phyloP scores from a whole-genome alignment of 2,888 invertebrate species.

The Bombylius discolor region DNA sequence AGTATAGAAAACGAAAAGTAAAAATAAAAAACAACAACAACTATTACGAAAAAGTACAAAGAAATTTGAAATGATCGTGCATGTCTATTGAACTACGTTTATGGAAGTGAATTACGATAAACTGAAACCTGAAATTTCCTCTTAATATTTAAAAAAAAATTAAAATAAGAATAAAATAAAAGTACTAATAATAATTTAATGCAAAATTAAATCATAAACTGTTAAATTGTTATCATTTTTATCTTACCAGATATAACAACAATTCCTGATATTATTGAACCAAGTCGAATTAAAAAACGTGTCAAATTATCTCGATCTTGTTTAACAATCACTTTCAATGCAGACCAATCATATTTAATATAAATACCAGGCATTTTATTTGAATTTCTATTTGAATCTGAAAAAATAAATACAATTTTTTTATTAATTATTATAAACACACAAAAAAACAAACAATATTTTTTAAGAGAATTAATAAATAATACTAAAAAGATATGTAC shows the following conservation, averaged over 20 bases:
- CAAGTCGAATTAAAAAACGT: slow-evolving; percentile 74
- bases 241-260: slow-evolving; percentile 63
- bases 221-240: background rate
- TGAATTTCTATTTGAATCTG: slow-evolving; percentile 56
- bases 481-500: no score
- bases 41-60: no score
- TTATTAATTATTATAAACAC: background rate
- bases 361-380: slow-evolving; percentile 92
- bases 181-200: background rate
- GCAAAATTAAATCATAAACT: background rate
- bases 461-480: no score
- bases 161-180: no score
- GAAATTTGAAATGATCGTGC: no score
- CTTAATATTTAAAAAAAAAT: no score
- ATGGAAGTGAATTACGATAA: no score
- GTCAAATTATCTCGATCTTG: slow-evolving; percentile 65
- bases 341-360: slow-evolving; percentile 89
- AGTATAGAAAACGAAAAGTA: no score
- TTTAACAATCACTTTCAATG: slow-evolving; percentile 69
- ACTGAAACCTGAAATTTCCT: no score
- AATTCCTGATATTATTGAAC: slow-evolving; percentile 85
- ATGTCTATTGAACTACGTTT: no score
- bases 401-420: background rate
- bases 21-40: no score
- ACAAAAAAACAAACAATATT: background rate